Percentiles rank a stretch among this genome's conserved stretches.
Evolutionary conservation across 2,113 vertebrate species (phyloP).

Genomic region (Cynoglossus semilaevis): DNA sequence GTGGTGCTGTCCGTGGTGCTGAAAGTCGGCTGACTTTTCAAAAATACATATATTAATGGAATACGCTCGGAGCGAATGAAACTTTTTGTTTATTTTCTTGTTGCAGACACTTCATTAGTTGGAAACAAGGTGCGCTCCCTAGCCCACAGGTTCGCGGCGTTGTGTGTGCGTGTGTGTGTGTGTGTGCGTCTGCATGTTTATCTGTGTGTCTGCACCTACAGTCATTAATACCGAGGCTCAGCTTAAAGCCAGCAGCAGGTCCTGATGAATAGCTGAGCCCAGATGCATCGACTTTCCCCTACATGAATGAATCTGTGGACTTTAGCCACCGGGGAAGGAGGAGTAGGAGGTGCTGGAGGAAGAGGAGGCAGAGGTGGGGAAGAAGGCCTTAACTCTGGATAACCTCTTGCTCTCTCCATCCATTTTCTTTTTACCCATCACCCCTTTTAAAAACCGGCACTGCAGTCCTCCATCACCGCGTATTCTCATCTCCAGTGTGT

Average conservation of each 20-base stretch:
- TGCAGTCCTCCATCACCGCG: too few relatives aligned
- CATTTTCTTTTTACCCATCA: conserved; percentile 28
- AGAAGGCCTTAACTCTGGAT: conserved; percentile 50
- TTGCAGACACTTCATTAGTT: too few relatives aligned
- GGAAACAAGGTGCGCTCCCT: too few relatives aligned
- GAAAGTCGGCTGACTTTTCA: too few relatives aligned
- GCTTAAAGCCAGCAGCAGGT: conserved; percentile 12
- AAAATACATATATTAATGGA: background rate
- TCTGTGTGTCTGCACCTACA: background rate
- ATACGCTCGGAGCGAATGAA: too few relatives aligned
- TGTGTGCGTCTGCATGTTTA: background rate
- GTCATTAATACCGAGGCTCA: conserved; percentile 9
- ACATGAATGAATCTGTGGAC: conserved; percentile 11
- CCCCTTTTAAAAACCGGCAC: background rate
- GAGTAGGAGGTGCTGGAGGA: conserved; percentile 10
- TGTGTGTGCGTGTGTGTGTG: background rate
- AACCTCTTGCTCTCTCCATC: conserved; percentile 43
- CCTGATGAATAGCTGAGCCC: conserved; percentile 13
- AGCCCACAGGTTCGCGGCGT: too few relatives aligned
- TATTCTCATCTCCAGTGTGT: too few relatives aligned
- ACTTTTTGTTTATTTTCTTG: too few relatives aligned
- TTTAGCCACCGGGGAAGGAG: conserved; percentile 13
- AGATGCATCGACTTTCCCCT: conserved; percentile 19
- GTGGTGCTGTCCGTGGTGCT: conserved; percentile 46
- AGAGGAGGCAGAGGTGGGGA: conserved; percentile 9